Evolutionary conservation across 2,888 invertebrate genomes (phyloP), one percentile per base, ranked within the genome.

Genomic region (Chalcis sispes): DNA sequence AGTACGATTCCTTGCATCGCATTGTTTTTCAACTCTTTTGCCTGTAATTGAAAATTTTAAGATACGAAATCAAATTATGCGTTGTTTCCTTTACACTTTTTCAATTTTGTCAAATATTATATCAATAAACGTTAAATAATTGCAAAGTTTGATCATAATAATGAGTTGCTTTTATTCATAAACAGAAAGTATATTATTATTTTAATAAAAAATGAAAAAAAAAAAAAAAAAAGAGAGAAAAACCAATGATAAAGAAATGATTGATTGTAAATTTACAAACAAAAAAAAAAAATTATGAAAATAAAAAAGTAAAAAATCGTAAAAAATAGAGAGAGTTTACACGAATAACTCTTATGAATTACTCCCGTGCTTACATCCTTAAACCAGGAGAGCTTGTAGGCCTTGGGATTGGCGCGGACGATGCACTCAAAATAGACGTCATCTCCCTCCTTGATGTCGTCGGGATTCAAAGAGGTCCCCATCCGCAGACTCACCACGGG

Each of bases 381-480:
- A 88, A 94, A 96, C 96, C 96, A 96, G 76, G 94, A 93, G 83
- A 96, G 93, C 86, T 95, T 94, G 89, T 95, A 94, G 40, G 93
- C 93, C 86, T 94, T 94, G 20, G 96, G 96, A 90, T 96, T 96
- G 64, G 96, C 94, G 85, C 93, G 92, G 80, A 96, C 95, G 81
- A 93, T 93, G 89, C 96, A 96, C 88, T 96, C 96, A 89, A 96
- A 96, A 89, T 96, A 96, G 75, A 95, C 96, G 89, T 96, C 96
- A 85, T 95, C 96, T 42, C 95, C 95, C 89, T 96, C 96, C 89
- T 96, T 96, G 87, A 96, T 96, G 89, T 95, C 94, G 82, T 95
- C 94, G 10, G 96, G 95, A 89, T 95, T 95, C 82, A 96, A 90
- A 83, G 93, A 95, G 79, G 94, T 93, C 65, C 96, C 96, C 93